Evolutionary conservation across 2,797 vertebrate genomes (phyloP), one percentile per base, ranked within the genome.

Genomic region (Lindbergichthys nudifrons): DNA sequence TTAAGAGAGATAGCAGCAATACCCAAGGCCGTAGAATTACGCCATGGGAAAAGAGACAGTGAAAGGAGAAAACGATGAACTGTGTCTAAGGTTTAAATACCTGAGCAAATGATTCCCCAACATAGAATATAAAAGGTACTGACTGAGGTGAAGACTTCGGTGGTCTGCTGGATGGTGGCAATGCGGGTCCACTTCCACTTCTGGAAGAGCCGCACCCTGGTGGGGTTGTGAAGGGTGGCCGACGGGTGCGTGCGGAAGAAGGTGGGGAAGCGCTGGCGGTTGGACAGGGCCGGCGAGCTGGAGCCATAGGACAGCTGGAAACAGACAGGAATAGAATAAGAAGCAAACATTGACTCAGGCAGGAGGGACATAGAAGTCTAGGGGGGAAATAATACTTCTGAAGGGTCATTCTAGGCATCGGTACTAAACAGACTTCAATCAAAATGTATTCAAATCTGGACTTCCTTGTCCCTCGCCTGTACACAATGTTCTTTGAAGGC

Each of bases 121-220:
- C 26, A 26, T 26, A 5, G 26, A 26, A 26, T 26, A 26, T 26
- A 30, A 19, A 30, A 74, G 63, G 10, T 6, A 92, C 96, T 90
- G 87, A 97, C 97, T 23, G 96, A 97, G 21, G 96, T 97, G 92
- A 97, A 97, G 88, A 97, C 97, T 91, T 97, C 97, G 0, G 97
- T 97, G 79, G 96, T 97, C 93, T 97, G 97, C 90, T 97, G 97
- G 88, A 97, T 97, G 92, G 97, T 97, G 83, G 97, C 96, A 2
- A 97, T 97, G 91, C 96, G 96, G 43, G 96, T 96, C 97, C 97
- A 97, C 71, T 96, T 95, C 96, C 96, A 97, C 88, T 97, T 97
- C 86, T 96, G 95, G 89, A 97, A 97, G 48, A 97, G 96, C 86
- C 95, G 95, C 85, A 97, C 97, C 0, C 96, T 90, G 60, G 96